Evolutionary conservation across 2,888 invertebrate species (phyloP), one percentile per base, ranked within the genome.

Genomic region (Lithophane leautieri): DNA sequence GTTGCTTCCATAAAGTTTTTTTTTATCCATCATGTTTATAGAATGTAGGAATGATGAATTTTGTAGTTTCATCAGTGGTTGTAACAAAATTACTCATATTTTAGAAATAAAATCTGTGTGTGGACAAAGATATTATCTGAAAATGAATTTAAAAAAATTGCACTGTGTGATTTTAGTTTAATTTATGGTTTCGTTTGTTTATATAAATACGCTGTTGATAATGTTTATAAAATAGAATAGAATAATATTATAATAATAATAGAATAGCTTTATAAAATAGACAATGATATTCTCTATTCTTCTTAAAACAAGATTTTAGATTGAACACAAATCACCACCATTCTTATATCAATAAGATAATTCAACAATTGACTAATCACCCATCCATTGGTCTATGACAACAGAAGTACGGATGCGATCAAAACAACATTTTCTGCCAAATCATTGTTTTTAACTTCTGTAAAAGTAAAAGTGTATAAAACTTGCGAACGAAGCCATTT

Each of bases 401-500:
- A 40, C 40, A 61, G 16, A 14, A 68, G 1, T n/a, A 25, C n/a
- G 9, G 25, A 14, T 40, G 60, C 78, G 52, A 54, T 61, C 22
- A 19, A 28, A n/a, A 28, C 6, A 66, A 58, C 4, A 40, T 61
- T 78, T 73, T 70, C 52, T 76, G 76, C 78, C 8, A 69, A 61
- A 70, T 76, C 70, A 76, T 69, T 61, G 78, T 61, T 54, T 78
- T 76, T 78, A 78, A 78, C 69, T 25, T 78, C 19, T 8, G 2
- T 50, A 76, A 78, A 76, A 76, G 76, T 78, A 76, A 78, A 76
- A 75, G 75, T 76, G 77, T 42, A 12, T 76, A 42, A 42, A 66
- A 70, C 0, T 47, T 28, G 78, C 25, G 52, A 61, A 28, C 28
- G 6, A 14, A 44, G 16, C 11, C 44, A 76, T 78, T 69, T 69